phyloP scores from a whole-genome alignment of 2,888 invertebrate genomes.

The Abrostola triplasia region DNA sequence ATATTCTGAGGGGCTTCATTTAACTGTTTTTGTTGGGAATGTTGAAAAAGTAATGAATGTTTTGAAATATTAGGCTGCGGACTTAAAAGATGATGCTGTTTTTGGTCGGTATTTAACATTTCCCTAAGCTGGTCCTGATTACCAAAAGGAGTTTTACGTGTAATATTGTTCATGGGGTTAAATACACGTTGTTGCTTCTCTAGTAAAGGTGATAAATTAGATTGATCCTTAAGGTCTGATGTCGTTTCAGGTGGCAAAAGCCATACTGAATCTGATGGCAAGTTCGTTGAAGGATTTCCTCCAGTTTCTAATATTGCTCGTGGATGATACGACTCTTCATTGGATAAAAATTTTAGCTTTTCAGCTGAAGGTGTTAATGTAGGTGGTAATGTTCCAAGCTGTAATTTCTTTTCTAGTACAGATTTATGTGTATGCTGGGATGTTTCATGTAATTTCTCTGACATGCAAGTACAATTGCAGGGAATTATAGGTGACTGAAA shows the following conservation, averaged over 20 bases:
- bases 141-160: no score
- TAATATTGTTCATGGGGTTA: no score
- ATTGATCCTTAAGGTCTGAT: not conserved
- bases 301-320: not conserved
- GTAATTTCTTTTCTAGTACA: not conserved
- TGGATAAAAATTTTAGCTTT: not conserved
- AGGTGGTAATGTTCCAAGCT: not conserved
- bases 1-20: not conserved
- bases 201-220: not conserved
- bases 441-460: not conserved
- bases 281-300: not conserved
- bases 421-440: slow-evolving; percentile 12
- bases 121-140: no score
- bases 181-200: no score
- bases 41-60: no score
- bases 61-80: no score
- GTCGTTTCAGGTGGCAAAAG: not conserved
- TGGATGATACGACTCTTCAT: not conserved
- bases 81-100: no score
- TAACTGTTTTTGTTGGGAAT: not conserved
- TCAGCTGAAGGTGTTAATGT: not conserved
- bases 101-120: no score
- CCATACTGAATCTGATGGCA: not conserved
- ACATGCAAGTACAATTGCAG: slow-evolving; percentile 5
- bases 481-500: slow-evolving; percentile 10